Evolutionary conservation across 2,888 invertebrate genomes (phyloP).

Genomic region (Lycia hirtaria): DNA sequence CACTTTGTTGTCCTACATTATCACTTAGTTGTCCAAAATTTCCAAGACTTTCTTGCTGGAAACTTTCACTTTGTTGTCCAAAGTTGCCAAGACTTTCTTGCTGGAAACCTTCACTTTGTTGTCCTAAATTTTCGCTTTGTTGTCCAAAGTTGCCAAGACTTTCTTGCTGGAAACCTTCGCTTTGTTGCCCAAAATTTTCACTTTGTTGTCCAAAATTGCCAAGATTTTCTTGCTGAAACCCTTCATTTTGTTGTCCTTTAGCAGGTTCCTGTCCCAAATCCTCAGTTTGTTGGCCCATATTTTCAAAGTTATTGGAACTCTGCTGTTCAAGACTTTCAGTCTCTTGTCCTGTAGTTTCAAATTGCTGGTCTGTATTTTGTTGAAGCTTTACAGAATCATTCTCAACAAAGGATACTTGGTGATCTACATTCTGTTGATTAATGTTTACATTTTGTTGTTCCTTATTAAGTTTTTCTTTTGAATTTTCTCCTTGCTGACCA

Average conservation of each 20-base stretch:
- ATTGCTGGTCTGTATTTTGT: constrained; percentile 33
- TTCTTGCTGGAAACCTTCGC: constrained; percentile 1
- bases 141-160: constrained; percentile 15
- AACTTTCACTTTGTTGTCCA: constrained; percentile 27
- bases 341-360: constrained; percentile 37
- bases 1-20: constrained; percentile 1
- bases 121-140: neutral
- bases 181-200: constrained; percentile 10
- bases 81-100: constrained; percentile 8
- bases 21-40: neutral
- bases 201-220: constrained; percentile 24
- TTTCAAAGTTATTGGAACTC: constrained; percentile 12
- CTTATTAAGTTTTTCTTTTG: constrained; percentile 1
- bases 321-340: constrained; percentile 36
- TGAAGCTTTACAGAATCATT: constrained; percentile 10
- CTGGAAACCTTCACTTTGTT: neutral
- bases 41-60: neutral
- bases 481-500: constrained; percentile 40
- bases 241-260: constrained; percentile 6
- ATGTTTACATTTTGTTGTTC: constrained; percentile 8
- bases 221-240: neutral
- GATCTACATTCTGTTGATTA: neutral
- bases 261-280: neutral
- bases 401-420: neutral
- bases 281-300: constrained; percentile 2